A percentile compares a stretch with the other conserved stretches of the same genome.
phyloP scores from a whole-genome alignment of 2,888 invertebrate genomes.

The Esperia sulphurella region DNA sequence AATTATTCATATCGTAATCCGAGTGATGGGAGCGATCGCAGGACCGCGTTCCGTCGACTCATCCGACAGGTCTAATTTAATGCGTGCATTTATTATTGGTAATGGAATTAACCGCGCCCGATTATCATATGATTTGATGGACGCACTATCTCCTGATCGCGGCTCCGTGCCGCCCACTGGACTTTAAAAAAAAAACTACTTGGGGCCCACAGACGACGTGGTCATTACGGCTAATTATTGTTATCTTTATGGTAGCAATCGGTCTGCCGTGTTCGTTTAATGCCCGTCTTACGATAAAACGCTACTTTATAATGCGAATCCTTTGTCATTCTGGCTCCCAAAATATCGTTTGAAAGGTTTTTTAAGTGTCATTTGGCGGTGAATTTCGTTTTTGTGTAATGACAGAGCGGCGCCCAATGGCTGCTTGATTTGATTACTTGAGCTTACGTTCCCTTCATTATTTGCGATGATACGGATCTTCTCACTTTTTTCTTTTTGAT shows the following conservation, averaged over 20 bases:
- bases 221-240: slow-evolving; percentile 76
- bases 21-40: slow-evolving; percentile 67
- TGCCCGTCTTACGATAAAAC: slow-evolving; percentile 49
- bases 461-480: slow-evolving; percentile 70
- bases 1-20: slow-evolving; percentile 79
- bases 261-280: slow-evolving; percentile 59
- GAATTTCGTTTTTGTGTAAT: slow-evolving; percentile 54
- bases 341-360: slow-evolving; percentile 36
- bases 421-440: slow-evolving; percentile 38
- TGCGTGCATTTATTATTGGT: slow-evolving; percentile 78
- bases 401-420: slow-evolving; percentile 52
- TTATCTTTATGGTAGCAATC: slow-evolving; percentile 76
- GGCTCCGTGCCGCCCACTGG: slow-evolving; percentile 62
- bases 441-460: slow-evolving; percentile 60
- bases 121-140: slow-evolving; percentile 79
- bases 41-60: slow-evolving; percentile 66
- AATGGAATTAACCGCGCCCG: slow-evolving; percentile 77
- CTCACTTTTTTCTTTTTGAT: slow-evolving; percentile 43
- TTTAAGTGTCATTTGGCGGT: slow-evolving; percentile 33
- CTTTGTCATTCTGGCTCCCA: slow-evolving; percentile 54
- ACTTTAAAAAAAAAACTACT: slow-evolving; percentile 54
- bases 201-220: slow-evolving; percentile 53
- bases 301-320: slow-evolving; percentile 61
- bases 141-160: slow-evolving; percentile 71
- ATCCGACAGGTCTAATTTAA: slow-evolving; percentile 77